Conservation (phyloP, 2,113 vertebrate species). For the Nothobranchius furzeri region DNA sequence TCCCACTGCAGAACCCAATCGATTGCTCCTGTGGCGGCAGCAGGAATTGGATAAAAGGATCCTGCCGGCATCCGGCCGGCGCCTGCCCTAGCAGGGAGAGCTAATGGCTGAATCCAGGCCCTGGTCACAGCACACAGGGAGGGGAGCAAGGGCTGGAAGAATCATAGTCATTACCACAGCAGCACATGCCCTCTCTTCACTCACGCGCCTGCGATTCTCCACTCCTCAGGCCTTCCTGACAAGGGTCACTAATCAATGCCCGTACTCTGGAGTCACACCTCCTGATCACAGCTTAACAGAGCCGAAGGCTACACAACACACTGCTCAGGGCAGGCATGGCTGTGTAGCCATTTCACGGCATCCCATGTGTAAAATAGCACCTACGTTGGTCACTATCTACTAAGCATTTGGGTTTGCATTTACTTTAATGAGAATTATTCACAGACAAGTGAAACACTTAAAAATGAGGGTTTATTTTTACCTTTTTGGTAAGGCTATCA, state of each 20-base stretch:
- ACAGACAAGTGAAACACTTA: background rate
- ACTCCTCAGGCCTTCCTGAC: conserved; percentile 71
- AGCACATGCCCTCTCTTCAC: conserved; percentile 78
- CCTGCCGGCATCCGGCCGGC: conserved; percentile 80
- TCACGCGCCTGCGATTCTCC: conserved; percentile 63
- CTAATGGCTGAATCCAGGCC: conserved; percentile 83
- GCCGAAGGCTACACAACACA: conserved; percentile 55
- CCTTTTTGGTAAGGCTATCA: conserved; percentile 97
- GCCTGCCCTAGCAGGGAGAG: conserved; percentile 78
- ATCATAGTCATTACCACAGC: conserved; percentile 79
- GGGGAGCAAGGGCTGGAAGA: conserved; percentile 71
- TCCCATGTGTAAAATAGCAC: conserved; percentile 15
- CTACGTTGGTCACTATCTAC: background rate
- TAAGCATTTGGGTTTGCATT: background rate
- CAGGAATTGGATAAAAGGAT: conserved; percentile 84
- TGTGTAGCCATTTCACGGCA: conserved; percentile 70
- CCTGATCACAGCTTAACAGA: conserved; percentile 74
- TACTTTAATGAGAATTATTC: background rate
- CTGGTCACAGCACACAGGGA: conserved; percentile 79
- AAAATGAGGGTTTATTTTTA: conserved; percentile 50
- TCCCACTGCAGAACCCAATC: conserved; percentile 82
- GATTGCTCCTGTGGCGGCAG: conserved; percentile 85
- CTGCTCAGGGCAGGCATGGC: conserved; percentile 43
- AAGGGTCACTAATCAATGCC: conserved; percentile 76
- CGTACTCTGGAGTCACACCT: conserved; percentile 76